phyloP scores from a whole-genome alignment of 1,140 invertebrate genomes.

The Monochamus saltuarius region DNA sequence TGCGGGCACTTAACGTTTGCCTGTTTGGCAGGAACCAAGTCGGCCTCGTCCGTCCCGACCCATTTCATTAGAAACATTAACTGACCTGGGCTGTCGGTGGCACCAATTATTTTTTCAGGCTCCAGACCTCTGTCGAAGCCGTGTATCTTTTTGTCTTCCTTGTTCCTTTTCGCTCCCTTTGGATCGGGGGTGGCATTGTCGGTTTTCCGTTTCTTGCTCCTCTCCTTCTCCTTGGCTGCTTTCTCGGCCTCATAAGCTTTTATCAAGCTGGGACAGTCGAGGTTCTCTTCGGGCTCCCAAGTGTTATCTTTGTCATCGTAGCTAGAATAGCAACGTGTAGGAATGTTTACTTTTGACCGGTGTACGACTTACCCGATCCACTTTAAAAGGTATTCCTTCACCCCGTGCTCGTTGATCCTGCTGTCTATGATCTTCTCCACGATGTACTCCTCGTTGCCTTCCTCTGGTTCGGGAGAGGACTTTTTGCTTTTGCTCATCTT shows the following conservation, averaged over 20 bases:
- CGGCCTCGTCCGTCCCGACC: constrained; percentile 91
- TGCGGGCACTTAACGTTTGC: constrained; percentile 92
- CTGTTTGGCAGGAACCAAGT: constrained; percentile 84
- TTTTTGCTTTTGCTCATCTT: constrained; percentile 28
- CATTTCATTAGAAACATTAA: constrained; percentile 96
- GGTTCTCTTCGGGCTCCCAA: constrained; percentile 84
- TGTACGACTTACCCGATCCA: constrained; percentile 53
- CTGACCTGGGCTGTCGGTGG: constrained; percentile 71
- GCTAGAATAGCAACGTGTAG: not conserved
- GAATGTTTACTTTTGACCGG: not conserved
- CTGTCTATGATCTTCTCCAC: constrained; percentile 44
- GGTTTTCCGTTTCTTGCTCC: constrained; percentile 36
- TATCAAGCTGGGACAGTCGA: constrained; percentile 93
- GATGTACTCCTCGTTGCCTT: constrained; percentile 38
- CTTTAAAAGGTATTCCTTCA: constrained; percentile 44
- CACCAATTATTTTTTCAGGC: constrained; percentile 91
- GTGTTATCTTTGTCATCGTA: constrained; percentile 78
- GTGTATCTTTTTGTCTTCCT: constrained; percentile 56
- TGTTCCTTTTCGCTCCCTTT: constrained; percentile 51
- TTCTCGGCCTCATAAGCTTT: constrained; percentile 78
- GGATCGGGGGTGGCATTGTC: constrained; percentile 36
- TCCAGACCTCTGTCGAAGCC: constrained; percentile 88
- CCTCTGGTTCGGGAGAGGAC: constrained; percentile 23
- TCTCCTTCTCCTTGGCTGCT: constrained; percentile 47
- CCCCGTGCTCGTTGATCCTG: constrained; percentile 34